A percentile compares a stretch with the other conserved stretches of the same genome.
Conservation (phyloP, 2,113 vertebrate genomes). For the Lagopus muta region DNA sequence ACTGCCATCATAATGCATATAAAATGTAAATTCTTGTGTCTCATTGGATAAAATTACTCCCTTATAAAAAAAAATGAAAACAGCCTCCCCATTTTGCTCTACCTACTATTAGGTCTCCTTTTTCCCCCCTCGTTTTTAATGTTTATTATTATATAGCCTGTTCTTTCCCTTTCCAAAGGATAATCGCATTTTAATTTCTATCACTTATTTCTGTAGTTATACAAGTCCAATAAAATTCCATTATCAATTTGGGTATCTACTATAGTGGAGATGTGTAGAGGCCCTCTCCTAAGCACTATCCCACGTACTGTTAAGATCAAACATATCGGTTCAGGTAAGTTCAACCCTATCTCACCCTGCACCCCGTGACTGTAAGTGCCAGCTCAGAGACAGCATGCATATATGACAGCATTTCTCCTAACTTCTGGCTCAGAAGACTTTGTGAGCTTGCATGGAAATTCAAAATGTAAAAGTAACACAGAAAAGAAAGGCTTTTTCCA, state of each 20-base stretch:
- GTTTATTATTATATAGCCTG: background rate
- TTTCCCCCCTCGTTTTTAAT: background rate
- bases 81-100: background rate
- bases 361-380: background rate
- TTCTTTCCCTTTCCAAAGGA: background rate
- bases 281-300: background rate
- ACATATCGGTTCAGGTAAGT: fast-evolving
- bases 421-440: background rate
- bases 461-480: background rate
- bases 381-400: background rate
- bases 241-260: background rate
- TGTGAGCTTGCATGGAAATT: background rate
- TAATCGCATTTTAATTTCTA: background rate
- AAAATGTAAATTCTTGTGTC: background rate
- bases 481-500: background rate
- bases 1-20: background rate
- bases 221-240: background rate
- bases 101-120: background rate
- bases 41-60: background rate
- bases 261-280: background rate
- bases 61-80: background rate
- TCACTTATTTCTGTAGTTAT: background rate
- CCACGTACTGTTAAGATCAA: background rate
- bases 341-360: background rate
- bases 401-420: background rate